Base-by-base conservation (phyloP, 2,797 vertebrate genomes). In the Helostoma temminkii region DNA sequence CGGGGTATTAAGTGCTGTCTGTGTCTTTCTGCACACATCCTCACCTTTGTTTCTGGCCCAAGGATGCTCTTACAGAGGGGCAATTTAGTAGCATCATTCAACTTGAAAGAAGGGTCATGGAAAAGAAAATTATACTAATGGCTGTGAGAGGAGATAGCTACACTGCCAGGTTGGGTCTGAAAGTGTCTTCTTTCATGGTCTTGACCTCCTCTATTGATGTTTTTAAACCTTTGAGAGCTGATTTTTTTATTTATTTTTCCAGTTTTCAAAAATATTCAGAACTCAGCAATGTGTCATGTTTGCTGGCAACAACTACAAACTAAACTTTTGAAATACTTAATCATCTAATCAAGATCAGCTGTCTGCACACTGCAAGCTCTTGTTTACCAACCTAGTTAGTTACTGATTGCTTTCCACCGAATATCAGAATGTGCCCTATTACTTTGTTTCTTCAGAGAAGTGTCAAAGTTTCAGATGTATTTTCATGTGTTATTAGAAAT, bases 1-100 rank as follows among this genome's bases (percentile, higher is more conserved):
- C 73, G 64, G 64, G 62, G 66, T 85, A 83, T 88, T 88, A 86
- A 90, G 80, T 83, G 79, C 72, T 86, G 60, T 72, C 59, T 41
- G 71, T 83, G 49, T 81, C 67, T 73, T 73, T 68, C 68, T 76
- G 59, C 71, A 76, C 62, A 78, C 25, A 66, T 56, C 47, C 63
- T 82, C 74, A 82, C 76, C 81, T 85, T 82, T 87, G 78, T 81
- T 82, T 78, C 68, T 82, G 54, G 58, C 80, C 81, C 58, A 86
- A 76, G 60, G 82, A 84, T 84, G 81, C 81, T 88, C 77, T 87
- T 82, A 77, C 67, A 78, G 58, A 80, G 55, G 59, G 42, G 74
- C 65, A 66, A 86, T 91, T 79, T 76, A 76, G 41, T 83, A 57
- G 64, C 37, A 42, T 65, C 74, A 82, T 79, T 87, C 80, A 85